phyloP scores from a whole-genome alignment of 2,888 invertebrate genomes.

The Callyntrura sp. region DNA sequence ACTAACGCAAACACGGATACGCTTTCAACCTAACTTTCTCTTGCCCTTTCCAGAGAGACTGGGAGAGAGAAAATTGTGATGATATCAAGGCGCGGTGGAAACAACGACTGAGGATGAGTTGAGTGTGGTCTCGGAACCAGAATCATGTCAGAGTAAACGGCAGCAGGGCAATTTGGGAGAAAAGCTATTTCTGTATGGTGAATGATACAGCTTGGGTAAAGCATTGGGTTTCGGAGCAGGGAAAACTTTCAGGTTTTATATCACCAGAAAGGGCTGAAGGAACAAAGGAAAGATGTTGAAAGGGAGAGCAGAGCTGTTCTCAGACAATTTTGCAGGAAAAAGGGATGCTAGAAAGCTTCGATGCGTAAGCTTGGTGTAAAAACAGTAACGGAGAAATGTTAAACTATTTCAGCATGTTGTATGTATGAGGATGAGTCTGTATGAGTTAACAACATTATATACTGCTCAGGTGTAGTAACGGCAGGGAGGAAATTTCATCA shows the following conservation, averaged over 20 bases:
- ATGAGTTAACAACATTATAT: no score
- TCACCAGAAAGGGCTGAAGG: slow-evolving; percentile 19
- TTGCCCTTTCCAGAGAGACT: slow-evolving; percentile 24
- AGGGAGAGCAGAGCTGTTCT: slow-evolving; percentile 20
- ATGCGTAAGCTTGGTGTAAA: neutral
- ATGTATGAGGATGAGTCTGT: no score
- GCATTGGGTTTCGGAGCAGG: slow-evolving; percentile 22
- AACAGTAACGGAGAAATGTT: no score
- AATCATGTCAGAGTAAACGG: slow-evolving; percentile 51
- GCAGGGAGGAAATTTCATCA: no score
- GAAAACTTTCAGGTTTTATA: slow-evolving; percentile 40
- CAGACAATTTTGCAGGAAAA: slow-evolving; percentile 2
- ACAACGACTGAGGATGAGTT: slow-evolving; percentile 77
- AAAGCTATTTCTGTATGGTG: neutral
- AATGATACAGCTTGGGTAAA: neutral
- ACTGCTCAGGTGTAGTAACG: no score
- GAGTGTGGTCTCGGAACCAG: slow-evolving; percentile 71
- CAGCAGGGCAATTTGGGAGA: slow-evolving; percentile 24
- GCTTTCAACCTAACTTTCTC: slow-evolving; percentile 1
- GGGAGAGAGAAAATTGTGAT: slow-evolving; percentile 71
- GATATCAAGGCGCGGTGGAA: slow-evolving; percentile 74
- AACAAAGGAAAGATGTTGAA: slow-evolving; percentile 34
- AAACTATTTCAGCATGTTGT: no score
- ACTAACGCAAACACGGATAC: neutral
- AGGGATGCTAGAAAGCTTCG: neutral